Evolutionary conservation across 2,797 vertebrate species (phyloP), one percentile per base, ranked within the genome.

Genomic region (Cacajao melanocephalus): DNA sequence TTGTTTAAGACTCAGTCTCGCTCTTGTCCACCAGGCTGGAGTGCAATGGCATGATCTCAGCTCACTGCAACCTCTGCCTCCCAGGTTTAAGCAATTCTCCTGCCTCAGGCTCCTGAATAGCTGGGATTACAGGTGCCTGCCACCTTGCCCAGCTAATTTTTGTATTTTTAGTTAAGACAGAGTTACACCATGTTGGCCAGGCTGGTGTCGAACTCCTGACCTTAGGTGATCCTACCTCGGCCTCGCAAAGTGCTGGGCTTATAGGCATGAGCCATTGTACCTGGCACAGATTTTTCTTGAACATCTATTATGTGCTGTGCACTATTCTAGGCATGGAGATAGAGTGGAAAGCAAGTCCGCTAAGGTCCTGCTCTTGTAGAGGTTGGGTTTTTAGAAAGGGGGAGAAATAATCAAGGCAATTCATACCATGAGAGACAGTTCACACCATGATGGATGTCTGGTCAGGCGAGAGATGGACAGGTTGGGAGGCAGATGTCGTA

Each of bases 281-380:
- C n/a, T 9, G 20, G 67, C 67, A 17, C 7, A 6, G 15, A 1
- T 58, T 84, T 95, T 87, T n/a, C 61, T 5, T 26, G 82, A 76
- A 39, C 26, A 6, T n/a, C 67, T 84, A 0, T 24, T 55, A 4
- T 20, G 78, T 61, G 70, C 24, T 30, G 4, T 75, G 8, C 28
- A 2, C 13, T 48, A 3, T 41, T 9, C 2, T 12, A 14, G 90
- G 44, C 17, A 2, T 2, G 6, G 36, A 72, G 24, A 36, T 72
- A 33, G 52, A 67, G 3, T 10, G 36, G 57, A 20, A 30, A 86
- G 72, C 8, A 15, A 28, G 46, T 48, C 48, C 13, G 8, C 67
- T 44, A 7, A 64, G 70, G 48, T n/a, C 39, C 24, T 46, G 41
- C 28, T 70, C 0, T 39, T 2, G 3, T 0, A 0, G n/a, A 36